Evolutionary conservation across 2,888 invertebrate species (phyloP), one percentile per base, ranked within the genome.

Genomic region (Thereva nobilitata): DNA sequence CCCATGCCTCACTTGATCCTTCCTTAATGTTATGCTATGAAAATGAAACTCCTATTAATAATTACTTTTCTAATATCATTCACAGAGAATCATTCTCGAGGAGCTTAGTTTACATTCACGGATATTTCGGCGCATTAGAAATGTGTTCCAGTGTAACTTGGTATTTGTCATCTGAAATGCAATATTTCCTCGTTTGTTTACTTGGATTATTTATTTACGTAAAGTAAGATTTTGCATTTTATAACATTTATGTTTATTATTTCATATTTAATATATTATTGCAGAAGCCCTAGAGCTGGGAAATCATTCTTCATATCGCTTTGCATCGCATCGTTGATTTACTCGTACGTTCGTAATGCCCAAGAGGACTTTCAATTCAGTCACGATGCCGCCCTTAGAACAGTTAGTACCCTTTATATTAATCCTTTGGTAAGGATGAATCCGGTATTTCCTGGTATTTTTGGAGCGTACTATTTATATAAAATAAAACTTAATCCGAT

Each of bases 131-230:
- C 1, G 0, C 35, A n/a, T 35, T 10, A 6, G 57, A 57, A 57
- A 57, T 57, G 57, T 57, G 57, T 0, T 44, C 7, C 7, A 9
- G 4, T 5, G 44, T 44, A 45, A 57, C 57, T 2, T 57, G 57
- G 57, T 57, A 57, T 45, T 35, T 57, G 10, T 57, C 57, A n/a
- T 38, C 44, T 3, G 57, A 57, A 45, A 57, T 57, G 57, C 2
- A 35, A 1, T 57, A 57, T 35, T 57, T 57, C 41, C 4, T 45
- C 1, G 5, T 57, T n/a, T 45, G n/a, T 45, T 34, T 57, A 5
- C 9, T 45, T 4, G 45, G 35, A 44, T 34, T 57, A 4, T 57
- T 57, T n/a, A 8, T 23, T 7, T 57, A 45, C 38, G 44, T 35
- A 7, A 57, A 44, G 57, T 45, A 45, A 35, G n/a, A 3, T n/a